Evolutionary conservation across 1,140 invertebrate species (phyloP), one percentile per base, ranked within the genome.

Genomic region (Tachypleus tridentatus): DNA sequence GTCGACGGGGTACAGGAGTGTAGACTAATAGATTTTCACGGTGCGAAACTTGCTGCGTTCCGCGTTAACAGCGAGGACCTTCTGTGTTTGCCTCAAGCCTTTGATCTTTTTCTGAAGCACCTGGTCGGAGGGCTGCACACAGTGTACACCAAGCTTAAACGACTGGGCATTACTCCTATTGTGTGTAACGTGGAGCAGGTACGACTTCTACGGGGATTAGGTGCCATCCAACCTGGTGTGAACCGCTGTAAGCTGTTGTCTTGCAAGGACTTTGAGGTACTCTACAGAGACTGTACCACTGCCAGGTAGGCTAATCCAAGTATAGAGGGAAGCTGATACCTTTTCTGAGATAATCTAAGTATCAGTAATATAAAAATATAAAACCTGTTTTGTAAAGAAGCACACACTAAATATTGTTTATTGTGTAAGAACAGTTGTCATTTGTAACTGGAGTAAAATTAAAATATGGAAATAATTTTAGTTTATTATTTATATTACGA

Each of bases 111-210:
- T 78, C 83, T 99, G 29, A 99, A 99, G 77, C 93, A 98, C 77
- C 83, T 98, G 69, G 97, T 99, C 66, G 96, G 96, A 61, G 97
- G 97, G 56, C 81, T 98, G 72, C 96, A 98, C 80, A 99, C 96
- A 49, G 95, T 98, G 71, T 98, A 99, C 79, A 98, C 95, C 7
- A 99, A 99, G 79, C 84, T 98, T 67, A 98, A 98, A 81, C 83
- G 97, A 71, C 84, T 99, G 73, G 95, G 98, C 82, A 98, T 99
- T 80, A 90, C 93, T 72, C 96, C 96, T 61, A 83, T 98, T 67
- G 95, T 99, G 72, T 99, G 97, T 83, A 99, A 98, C 81, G 96
- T 99, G 74, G 97, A 99, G 80, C 97, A 99, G 82, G 96, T 99
- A 72, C 84, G 96, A 72, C 97, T 98, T 73, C 84, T 99, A 65